Evolutionary conservation across 1,140 invertebrate genomes (phyloP).

Genomic region (Forficula auricularia): DNA sequence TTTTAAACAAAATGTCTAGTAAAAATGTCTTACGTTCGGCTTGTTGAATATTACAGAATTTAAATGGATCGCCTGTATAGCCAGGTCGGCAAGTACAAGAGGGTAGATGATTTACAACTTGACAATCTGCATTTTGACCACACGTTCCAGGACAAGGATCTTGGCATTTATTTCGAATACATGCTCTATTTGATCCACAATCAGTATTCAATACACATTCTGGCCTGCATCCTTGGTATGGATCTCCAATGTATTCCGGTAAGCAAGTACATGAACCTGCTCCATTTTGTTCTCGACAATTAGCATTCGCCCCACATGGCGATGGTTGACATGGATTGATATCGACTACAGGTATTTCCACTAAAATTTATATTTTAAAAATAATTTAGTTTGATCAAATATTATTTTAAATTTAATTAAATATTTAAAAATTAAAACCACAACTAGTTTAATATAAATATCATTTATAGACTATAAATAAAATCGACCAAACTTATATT

Average conservation of each 20-base stretch:
- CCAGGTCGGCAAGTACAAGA: slow-evolving; percentile 28
- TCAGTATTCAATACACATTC: slow-evolving; percentile 28
- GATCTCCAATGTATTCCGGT: slow-evolving; percentile 43
- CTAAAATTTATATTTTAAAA: too few species aligned
- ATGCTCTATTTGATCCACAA: slow-evolving; percentile 23
- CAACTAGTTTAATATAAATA: too few species aligned
- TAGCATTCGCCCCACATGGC: slow-evolving; percentile 32
- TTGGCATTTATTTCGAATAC: slow-evolving; percentile 22
- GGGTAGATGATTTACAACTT: slow-evolving; percentile 26
- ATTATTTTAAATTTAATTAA: too few species aligned
- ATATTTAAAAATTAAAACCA: too few species aligned
- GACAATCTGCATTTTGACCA: slow-evolving; percentile 29
- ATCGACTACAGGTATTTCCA: too few species aligned
- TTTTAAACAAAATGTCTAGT: too few species aligned
- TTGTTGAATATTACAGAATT: slow-evolving; percentile 20
- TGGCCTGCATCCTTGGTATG: slow-evolving; percentile 34
- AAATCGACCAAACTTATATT: too few species aligned
- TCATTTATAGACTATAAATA: too few species aligned
- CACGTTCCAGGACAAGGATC: slow-evolving; percentile 28
- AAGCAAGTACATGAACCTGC: slow-evolving; percentile 47
- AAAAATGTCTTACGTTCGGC: slow-evolving; percentile 12
- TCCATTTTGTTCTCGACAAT: slow-evolving; percentile 34
- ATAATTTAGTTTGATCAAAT: too few species aligned
- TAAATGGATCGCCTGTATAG: slow-evolving; percentile 31
- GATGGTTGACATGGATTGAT: slow-evolving; percentile 28